Base-by-base conservation (phyloP, 1,140 invertebrate species). In the Drosophila pseudoananassae region DNA sequence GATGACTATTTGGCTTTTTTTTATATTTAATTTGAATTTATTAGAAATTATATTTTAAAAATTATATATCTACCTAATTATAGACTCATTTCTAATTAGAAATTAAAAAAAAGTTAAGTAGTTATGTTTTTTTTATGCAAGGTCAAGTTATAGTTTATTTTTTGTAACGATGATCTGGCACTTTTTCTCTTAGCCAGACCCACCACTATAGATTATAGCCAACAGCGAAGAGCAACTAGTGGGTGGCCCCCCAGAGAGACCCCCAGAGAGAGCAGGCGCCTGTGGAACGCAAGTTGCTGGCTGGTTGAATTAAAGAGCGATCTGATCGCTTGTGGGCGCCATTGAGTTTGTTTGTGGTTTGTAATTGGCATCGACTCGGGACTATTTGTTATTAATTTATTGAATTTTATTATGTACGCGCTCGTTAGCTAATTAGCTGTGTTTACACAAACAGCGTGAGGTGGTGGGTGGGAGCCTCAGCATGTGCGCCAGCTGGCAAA, bases 361-460 rank as follows among this genome's bases (percentile, higher is more conserved):
- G 61, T 50, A 58, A 72, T 81, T 58, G 63, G 45, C 47, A 84
- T 61, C 53, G 45, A 40, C 49, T 55, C 47, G 36, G 38, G 69
- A 55, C 61, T 75, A 74, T 81, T 76, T 61, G 76, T 66, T 74
- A 76, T 77, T 77, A 61, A 81, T 73, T 85, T 81, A 87, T 77
- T 53, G 38, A 20, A 46, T 66, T 74, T 85, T 52, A 69, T 72
- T 74, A 73, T 61, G 65, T 61, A 55, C 58, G 29, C 31, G 33
- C 33, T 33, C 29, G 65, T 60, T 70, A 70, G 59, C 38, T 59
- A 45, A 57, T 77, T 58, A 53, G 53, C 55, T 33, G 54, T 76
- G 65, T 65, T 77, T 82, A 72, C 45, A 15, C 23, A 75, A 72
- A 43, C 60, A 75, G 14, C 25, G 17, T 29, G 25, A 6, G 25